Base-by-base conservation (phyloP, 92 coral and sea anemone genomes). In the Micromussa lordhowensis region DNA sequence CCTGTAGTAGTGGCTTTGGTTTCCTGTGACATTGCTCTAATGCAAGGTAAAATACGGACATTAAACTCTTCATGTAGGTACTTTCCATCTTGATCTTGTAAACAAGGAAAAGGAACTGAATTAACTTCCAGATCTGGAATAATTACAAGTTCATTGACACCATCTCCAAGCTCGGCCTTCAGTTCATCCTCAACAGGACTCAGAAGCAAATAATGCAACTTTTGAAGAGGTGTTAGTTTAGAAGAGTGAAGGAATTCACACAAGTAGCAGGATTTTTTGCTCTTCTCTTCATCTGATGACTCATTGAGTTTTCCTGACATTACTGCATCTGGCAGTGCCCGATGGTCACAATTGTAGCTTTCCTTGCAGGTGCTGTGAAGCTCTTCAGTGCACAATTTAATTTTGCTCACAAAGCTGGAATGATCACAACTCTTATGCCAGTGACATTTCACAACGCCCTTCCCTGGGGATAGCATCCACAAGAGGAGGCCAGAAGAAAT, bases 401-500 rank as follows among this genome's bases (percentile, higher is more conserved):
- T 92, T 36, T 87, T 85, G 64, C 88, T 88, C 35, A 87, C 91
- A 51, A 91, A 38, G 69, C 76, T 79, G 59, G 72, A 58, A 74
- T 94, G 96, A 69, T 85, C 91, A 79, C 93, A 95, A 58, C 86
- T 85, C 75, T 90, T 91, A 88, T 94, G 85, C 75, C 95, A 77
- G 49, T 94, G 89, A 59, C 95, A 95, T 82, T 92, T 95, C 10
- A 90, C 68, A 59, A 94, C 48, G 66, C 96, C 98, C 36, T 90
- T 94, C 44, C 93, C 88, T 35, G 98, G 96, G 24, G 90, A 85
- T 34, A 95, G 38, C 68, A 95, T 82, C 98, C 98, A 95, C 55
- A 85, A 84, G 15, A 95, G 80, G 69, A 85, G 94, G 22, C 98
- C 98, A 64, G 93, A 81, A 28, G 69, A 80, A 51, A 95, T 36